A percentile compares a stretch with the other conserved stretches of the same genome.
Evolutionary conservation across 2,113 vertebrate genomes (phyloP).

Genomic region (Pachyramphus minor): DNA sequence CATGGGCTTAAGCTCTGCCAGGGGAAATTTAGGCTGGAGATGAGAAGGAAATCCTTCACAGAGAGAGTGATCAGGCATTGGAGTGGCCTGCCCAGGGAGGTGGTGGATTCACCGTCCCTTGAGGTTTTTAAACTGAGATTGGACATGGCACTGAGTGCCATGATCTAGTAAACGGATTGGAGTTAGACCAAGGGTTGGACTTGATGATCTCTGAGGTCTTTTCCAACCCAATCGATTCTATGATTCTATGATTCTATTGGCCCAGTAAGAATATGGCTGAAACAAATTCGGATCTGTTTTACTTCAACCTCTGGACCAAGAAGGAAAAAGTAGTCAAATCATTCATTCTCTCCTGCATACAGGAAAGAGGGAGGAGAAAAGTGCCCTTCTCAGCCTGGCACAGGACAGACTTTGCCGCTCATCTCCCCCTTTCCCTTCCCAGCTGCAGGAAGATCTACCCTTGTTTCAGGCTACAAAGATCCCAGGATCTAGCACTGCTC

Average conservation of each 20-base stretch:
- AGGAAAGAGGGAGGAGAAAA: background rate
- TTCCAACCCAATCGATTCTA: too few species aligned
- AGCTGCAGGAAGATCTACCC: background rate
- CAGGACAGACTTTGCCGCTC: background rate
- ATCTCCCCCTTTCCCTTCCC: background rate
- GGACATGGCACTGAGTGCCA: too few species aligned
- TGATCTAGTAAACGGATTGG: too few species aligned
- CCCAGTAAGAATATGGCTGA: background rate
- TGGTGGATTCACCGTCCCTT: too few species aligned
- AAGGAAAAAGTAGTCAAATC: background rate
- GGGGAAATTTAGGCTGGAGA: too few species aligned
- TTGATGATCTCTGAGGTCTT: too few species aligned
- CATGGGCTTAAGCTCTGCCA: too few species aligned
- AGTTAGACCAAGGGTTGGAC: too few species aligned
- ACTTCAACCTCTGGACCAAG: background rate
- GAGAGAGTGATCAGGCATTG: too few species aligned
- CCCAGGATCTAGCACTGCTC: fast-evolving
- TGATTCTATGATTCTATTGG: background rate
- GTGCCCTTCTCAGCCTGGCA: background rate
- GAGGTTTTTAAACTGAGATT: too few species aligned
- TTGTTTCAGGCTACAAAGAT: fast-evolving
- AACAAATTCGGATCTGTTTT: background rate
- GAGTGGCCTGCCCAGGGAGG: too few species aligned
- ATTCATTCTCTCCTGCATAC: background rate
- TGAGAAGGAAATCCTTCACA: too few species aligned